Conservation (phyloP, 2,888 invertebrate species). For the Carterocephalus palaemon region DNA sequence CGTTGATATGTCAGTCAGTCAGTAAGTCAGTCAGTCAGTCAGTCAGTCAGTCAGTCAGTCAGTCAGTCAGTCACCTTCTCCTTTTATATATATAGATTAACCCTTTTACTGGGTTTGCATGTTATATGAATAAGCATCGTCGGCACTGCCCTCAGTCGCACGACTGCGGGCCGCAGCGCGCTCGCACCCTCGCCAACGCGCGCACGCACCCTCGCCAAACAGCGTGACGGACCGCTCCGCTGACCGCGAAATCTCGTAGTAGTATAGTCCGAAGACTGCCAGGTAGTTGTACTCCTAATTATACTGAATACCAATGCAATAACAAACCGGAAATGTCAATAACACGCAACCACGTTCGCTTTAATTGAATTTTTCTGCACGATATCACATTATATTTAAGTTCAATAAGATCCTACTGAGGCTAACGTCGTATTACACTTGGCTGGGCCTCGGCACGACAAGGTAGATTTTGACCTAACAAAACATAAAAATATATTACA, state of each 20-base stretch:
- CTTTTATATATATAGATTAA: no score
- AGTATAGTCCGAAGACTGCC: constrained; percentile 34
- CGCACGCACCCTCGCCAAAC: constrained; percentile 53
- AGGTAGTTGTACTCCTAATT: constrained; percentile 32
- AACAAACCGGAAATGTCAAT: constrained; percentile 25
- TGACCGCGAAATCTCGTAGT: constrained; percentile 43
- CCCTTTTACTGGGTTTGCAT: no score
- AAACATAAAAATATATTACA: no score
- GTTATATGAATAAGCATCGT: no score
- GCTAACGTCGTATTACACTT: constrained; percentile 6
- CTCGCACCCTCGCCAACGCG: constrained; percentile 43
- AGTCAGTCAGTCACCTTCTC: no score
- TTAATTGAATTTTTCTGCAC: constrained; percentile 25
- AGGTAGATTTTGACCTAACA: not conserved
- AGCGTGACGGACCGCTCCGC: constrained; percentile 58
- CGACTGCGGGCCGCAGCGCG: constrained; percentile 1
- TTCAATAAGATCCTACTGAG: constrained; percentile 5
- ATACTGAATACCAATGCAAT: constrained; percentile 23
- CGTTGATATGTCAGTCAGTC: no score
- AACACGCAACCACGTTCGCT: constrained; percentile 20
- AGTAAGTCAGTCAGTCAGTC: no score
- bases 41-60: no score
- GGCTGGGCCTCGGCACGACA: not conserved
- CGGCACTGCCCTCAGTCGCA: no score
- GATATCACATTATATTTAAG: constrained; percentile 17